Percentiles rank a stretch among this genome's conserved stretches.
Evolutionary conservation across 2,113 vertebrate species (phyloP).

Genomic region (Dunckerocampus dactyliophorus): DNA sequence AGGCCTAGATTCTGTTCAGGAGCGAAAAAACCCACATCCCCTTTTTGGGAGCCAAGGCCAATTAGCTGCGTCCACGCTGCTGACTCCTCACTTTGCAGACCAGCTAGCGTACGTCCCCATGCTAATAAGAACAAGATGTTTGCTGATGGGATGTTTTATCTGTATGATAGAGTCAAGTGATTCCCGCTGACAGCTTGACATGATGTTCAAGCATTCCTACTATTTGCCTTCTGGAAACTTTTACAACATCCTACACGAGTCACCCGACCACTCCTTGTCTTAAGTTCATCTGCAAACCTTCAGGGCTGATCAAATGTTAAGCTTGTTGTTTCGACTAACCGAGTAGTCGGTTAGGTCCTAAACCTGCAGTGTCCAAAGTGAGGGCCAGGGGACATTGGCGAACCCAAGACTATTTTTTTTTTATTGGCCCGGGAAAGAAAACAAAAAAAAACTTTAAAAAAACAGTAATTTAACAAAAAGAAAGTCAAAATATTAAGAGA

Average conservation of each 20-base stretch:
- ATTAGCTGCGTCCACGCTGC: slow-evolving; percentile 51
- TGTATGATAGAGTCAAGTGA: slow-evolving; percentile 24
- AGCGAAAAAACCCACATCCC: slow-evolving; percentile 63
- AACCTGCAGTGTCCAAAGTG: too few relatives aligned
- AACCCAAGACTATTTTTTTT: too few relatives aligned
- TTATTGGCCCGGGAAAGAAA: too few relatives aligned
- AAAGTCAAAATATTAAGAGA: too few relatives aligned
- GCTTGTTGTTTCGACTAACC: too few relatives aligned
- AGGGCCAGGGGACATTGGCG: too few relatives aligned
- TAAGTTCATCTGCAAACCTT: too few relatives aligned
- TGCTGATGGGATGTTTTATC: slow-evolving; percentile 39
- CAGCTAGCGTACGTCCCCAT: slow-evolving; percentile 30
- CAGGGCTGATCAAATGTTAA: not conserved
- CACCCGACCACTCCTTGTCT: too few relatives aligned
- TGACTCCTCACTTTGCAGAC: slow-evolving; percentile 51
- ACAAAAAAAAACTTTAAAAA: too few relatives aligned
- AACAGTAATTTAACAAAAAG: too few relatives aligned
- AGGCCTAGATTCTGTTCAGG: slow-evolving; percentile 29
- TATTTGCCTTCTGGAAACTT: slow-evolving; percentile 1
- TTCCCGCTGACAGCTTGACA: slow-evolving; percentile 30
- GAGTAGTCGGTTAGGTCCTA: too few relatives aligned
- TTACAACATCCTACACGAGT: too few relatives aligned
- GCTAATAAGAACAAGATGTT: slow-evolving; percentile 57
- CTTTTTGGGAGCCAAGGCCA: slow-evolving; percentile 52
- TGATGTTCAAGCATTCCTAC: slow-evolving; percentile 28